These are phyloP conservation scores for Furcifer pardalis DNA, from an alignment of 2,797 vertebrate species.

Conservation along the genomic window DNA sequence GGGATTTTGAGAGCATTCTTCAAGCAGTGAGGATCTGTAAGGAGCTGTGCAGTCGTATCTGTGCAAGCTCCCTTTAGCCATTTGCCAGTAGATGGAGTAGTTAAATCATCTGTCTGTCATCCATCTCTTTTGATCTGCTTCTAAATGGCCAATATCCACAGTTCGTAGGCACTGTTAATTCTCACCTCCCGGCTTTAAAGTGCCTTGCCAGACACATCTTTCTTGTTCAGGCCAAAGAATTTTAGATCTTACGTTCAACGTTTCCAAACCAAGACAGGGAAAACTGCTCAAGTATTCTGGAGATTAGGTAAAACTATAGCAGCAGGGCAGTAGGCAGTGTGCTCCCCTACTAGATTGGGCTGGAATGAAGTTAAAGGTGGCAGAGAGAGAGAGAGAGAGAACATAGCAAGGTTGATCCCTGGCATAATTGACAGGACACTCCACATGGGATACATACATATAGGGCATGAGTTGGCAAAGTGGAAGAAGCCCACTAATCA, in stretches of 20 bases:
- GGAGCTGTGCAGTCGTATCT: neutral
- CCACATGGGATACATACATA: neutral
- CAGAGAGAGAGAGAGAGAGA: neutral
- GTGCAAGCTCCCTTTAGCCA: conserved; percentile 25
- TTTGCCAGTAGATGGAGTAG: conserved; percentile 73
- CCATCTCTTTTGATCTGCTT: neutral
- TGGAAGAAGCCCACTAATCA: neutral
- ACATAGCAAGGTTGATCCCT: neutral
- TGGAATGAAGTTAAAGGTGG: too few species aligned
- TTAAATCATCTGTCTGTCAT: conserved; percentile 68
- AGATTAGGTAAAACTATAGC: neutral
- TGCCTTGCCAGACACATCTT: neutral
- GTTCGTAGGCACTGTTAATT: conserved; percentile 43
- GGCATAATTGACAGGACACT: neutral
- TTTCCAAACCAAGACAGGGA: neutral
- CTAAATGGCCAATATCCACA: conserved; percentile 21
- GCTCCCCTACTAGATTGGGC: neutral
- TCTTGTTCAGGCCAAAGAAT: conserved; percentile 24
- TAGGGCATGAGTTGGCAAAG: too few species aligned
- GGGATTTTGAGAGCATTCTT: conserved; percentile 14
- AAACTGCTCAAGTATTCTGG: neutral
- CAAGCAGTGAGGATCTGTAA: neutral
- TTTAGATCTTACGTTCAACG: conserved; percentile 11
- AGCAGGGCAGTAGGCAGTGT: neutral
- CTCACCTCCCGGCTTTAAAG: conserved; percentile 34